Evolutionary conservation across 2,113 vertebrate species (phyloP).

Genomic region (Chlamydotis undulata): DNA sequence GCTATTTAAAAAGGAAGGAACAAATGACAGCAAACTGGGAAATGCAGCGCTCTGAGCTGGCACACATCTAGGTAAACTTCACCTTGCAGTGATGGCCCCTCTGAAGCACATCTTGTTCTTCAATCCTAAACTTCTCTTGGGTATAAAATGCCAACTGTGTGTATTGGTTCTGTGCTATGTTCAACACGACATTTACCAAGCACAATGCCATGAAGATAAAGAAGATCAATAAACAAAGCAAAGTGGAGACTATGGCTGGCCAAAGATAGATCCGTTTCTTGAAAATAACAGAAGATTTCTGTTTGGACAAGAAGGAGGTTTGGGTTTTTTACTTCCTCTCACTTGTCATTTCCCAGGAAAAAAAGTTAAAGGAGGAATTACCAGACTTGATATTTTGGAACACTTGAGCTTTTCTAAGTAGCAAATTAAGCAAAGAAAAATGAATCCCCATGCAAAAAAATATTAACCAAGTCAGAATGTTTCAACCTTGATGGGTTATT

Average conservation of each 20-base stretch:
- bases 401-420: neutral
- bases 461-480: neutral
- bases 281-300: neutral
- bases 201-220: neutral
- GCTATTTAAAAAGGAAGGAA: neutral
- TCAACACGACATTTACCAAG: conserved; percentile 44
- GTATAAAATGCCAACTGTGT: conserved; percentile 26
- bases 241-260: neutral
- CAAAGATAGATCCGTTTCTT: neutral
- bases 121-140: neutral
- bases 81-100: neutral
- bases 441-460: neutral
- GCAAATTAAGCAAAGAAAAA: neutral
- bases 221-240: conserved; percentile 12
- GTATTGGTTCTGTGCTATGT: neutral
- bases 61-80: neutral
- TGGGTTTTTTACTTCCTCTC: neutral
- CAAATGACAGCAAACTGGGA: neutral
- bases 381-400: neutral
- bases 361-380: neutral
- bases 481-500: neutral
- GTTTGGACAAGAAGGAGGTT: neutral
- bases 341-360: neutral
- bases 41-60: neutral
- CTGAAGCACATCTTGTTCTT: neutral